Base-by-base conservation (phyloP, 2,888 invertebrate genomes). In the Chaetogeoica ovagalla region DNA sequence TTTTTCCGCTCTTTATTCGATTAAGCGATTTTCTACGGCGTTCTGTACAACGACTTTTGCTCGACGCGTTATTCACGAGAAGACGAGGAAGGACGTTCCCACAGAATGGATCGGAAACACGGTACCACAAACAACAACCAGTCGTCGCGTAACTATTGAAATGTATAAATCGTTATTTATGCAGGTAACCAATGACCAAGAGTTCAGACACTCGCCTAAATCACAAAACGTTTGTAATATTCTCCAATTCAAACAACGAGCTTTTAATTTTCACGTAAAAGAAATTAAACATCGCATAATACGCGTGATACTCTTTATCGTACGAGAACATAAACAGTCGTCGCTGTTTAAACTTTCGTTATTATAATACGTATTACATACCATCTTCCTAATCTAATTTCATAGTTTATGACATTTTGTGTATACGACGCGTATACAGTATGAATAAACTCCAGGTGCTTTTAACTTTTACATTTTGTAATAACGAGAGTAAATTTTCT, bases 1-100 rank as follows among this genome's bases (percentile, higher is more conserved):
- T 66, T 75, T 75, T 21, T 65, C 39, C 39, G 7, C 55, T 65
- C 43, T 75, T 66, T 65, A 75, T 75, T 66, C 65, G 74, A 66
- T 66, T 75, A 75, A 39, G 39, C 52, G 21, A 75, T 66, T 66
- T 74, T 75, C 19, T 55, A 13, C 15, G 23, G 39, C 37, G 55
- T 37, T 11, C 8, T 21, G 37, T n/a, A 63, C 52, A 37, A 73
- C 52, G n/a, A 73, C n/a, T 52, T 48, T 48, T 48, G 48, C 30
- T 63, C 52, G 62, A 65, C 63, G 74, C n/a, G 62, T 52, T 48
- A 30, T 63, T 55, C 30, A n/a, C 6, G 57, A n/a, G 69, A n/a
- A n/a, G n/a, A n/a, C n/a, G n/a, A n/a, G 37, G 8, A 13, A n/a
- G 60, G 8, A 72, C 43, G 2, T 23, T 6, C 4, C 2, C n/a